Percentiles rank a stretch among this genome's conserved stretches.
Evolutionary conservation across 1,140 invertebrate species (phyloP).

Genomic region (Drosophila paulistorum): DNA sequence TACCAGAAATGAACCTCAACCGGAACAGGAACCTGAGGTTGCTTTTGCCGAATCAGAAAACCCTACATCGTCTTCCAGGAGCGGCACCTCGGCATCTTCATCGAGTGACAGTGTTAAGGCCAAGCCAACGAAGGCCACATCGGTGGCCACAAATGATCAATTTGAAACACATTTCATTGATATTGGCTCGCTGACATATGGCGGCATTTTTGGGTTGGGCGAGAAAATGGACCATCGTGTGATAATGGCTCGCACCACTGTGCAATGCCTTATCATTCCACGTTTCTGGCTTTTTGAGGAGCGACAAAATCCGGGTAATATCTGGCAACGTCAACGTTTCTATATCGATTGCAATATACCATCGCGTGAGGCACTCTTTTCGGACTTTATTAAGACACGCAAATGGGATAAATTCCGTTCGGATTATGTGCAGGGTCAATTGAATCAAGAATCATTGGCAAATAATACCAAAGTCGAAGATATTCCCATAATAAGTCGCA

Average conservation of each 20-base stretch:
- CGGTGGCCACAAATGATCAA: neutral
- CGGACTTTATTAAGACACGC: conserved; percentile 83
- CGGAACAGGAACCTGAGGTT: too few species aligned
- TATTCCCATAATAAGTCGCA: conserved; percentile 75
- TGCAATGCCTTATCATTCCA: conserved; percentile 85
- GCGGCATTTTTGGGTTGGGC: conserved; percentile 82
- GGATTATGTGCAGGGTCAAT: conserved; percentile 69
- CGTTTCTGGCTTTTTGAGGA: conserved; percentile 85
- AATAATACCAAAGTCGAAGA: conserved; percentile 62
- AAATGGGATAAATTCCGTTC: conserved; percentile 84
- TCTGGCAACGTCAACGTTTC: conserved; percentile 85
- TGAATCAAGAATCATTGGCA: conserved; percentile 21
- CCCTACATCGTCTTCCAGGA: neutral
- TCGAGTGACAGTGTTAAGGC: neutral
- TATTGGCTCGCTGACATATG: conserved; percentile 68
- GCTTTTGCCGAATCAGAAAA: neutral
- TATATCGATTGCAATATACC: conserved; percentile 85
- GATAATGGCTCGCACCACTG: conserved; percentile 84
- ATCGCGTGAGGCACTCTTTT: conserved; percentile 82
- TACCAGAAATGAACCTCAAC: neutral
- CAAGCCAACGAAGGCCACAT: neutral
- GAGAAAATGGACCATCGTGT: conserved; percentile 84
- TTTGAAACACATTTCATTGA: conserved; percentile 68
- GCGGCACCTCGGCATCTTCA: neutral
- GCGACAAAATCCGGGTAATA: conserved; percentile 84